Base-by-base conservation (phyloP, 2,888 invertebrate genomes). In the Polydrusus tereticollis region DNA sequence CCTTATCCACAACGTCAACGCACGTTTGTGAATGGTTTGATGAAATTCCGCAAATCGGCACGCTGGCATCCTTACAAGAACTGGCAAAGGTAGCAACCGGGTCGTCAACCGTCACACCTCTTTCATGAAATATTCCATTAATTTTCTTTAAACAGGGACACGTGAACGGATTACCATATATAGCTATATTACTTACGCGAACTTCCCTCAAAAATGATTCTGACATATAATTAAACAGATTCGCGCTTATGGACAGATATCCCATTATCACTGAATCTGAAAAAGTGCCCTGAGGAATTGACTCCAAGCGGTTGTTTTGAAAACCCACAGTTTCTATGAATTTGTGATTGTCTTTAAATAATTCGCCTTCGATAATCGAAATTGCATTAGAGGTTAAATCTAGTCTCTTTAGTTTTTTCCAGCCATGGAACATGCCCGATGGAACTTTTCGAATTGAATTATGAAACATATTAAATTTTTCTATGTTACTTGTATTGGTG, bases 81-180 rank as follows among this genome's bases (percentile, higher is more conserved):
- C n/a, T 20, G 4, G 18, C 20, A 10, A 1, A 1, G 5, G 7
- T 4, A 6, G 16, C 4, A n/a, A n/a, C n/a, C n/a, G n/a, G n/a
- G n/a, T n/a, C 20, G 20, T 45, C 18, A 20, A 45, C 10, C 18
- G 8, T 6, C 10, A 59, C 21, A 14, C 14, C 1, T 21, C 20
- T 38, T 10, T 59, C n/a, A 1, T 6, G 12, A 0, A 59, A 38
- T 1, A n/a, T 21, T 12, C n/a, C 2, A 7, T 20, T 2, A n/a
- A 59, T 59, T 33, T 14, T 59, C 0, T 59, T n/a, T 16, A 59
- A 41, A 14, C 58, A 59, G 1, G 20, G 12, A 41, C 58, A 59
- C 1, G 38, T 41, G 12, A 59, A 18, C 10, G 58, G 58, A 10
- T 59, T 59, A n/a, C 58, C 58, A 59, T n/a, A 59, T 6, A 59